Percentiles rank a stretch among this genome's conserved stretches.
These are phyloP conservation scores for Halictus rubicundus DNA, from an alignment of 1,140 invertebrate genomes.

Conservation along the genomic window DNA sequence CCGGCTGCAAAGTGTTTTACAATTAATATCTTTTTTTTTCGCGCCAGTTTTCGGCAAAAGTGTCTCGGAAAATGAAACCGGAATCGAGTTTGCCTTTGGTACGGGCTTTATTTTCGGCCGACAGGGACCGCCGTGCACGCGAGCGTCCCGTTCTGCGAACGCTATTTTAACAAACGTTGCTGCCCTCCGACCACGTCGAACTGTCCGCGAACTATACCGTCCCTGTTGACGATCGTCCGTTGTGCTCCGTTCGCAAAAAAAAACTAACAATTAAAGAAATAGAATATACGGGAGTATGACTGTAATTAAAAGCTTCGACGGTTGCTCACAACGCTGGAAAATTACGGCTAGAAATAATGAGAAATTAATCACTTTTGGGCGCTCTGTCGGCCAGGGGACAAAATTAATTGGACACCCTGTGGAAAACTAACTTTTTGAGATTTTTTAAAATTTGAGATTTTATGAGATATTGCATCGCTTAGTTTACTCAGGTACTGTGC, in stretches of 20 bases:
- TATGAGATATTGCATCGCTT: too few species aligned
- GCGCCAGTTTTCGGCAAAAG: slow-evolving; percentile 10
- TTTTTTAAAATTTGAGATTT: too few species aligned
- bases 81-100: not conserved
- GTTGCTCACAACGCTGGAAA: too few species aligned
- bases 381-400: too few species aligned
- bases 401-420: too few species aligned
- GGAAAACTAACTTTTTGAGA: too few species aligned
- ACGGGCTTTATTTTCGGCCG: not conserved
- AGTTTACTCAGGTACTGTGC: too few species aligned
- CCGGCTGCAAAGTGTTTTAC: slow-evolving; percentile 34
- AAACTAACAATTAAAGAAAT: not conserved
- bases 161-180: slow-evolving; percentile 6
- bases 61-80: not conserved
- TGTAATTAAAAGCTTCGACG: not conserved
- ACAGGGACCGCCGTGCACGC: too few species aligned
- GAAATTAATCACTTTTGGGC: too few species aligned
- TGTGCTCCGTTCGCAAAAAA: not conserved
- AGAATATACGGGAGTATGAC: not conserved
- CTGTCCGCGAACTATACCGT: too few species aligned
- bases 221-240: too few species aligned
- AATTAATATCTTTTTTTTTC: slow-evolving; percentile 46
- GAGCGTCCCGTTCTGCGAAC: not conserved
- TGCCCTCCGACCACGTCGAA: not conserved
- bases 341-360: too few species aligned